phyloP scores from a whole-genome alignment of 2,888 invertebrate genomes.

The Neocrepidodera transversa region DNA sequence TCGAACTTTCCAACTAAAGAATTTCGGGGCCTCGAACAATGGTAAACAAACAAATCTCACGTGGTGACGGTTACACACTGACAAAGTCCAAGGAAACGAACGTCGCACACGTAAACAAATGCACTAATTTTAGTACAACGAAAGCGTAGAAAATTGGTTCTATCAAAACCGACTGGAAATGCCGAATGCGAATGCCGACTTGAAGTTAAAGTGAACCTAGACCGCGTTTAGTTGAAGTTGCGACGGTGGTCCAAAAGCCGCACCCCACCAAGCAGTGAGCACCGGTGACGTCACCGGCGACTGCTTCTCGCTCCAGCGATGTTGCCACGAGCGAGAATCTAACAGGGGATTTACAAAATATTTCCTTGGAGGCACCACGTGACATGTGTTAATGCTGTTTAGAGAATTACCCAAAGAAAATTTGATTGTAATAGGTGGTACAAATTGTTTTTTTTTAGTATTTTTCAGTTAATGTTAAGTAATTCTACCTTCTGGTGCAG shows the following conservation, averaged over 20 bases:
- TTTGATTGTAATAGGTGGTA: too few relatives aligned
- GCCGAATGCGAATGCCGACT: slow-evolving; percentile 10
- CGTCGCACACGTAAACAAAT: slow-evolving; percentile 9
- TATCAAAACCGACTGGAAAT: neutral
- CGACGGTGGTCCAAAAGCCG: slow-evolving; percentile 46
- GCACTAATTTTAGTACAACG: slow-evolving; percentile 10
- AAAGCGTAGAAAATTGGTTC: neutral
- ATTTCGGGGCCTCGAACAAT: neutral
- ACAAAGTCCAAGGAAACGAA: slow-evolving; percentile 25
- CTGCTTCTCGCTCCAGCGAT: slow-evolving; percentile 15
- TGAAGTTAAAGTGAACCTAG: slow-evolving; percentile 33
- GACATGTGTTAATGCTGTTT: too few relatives aligned
- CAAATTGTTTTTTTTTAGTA: too few relatives aligned
- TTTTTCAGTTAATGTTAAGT: too few relatives aligned
- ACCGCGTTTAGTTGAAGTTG: slow-evolving; percentile 40
- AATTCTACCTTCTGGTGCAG: too few relatives aligned
- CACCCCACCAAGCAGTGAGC: slow-evolving; percentile 56
- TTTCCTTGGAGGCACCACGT: too few relatives aligned
- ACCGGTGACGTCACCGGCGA: slow-evolving; percentile 60
- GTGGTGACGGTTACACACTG: slow-evolving; percentile 14
- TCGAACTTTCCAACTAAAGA: neutral
- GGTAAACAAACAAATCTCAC: slow-evolving; percentile 17
- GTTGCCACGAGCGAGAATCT: slow-evolving; percentile 12
- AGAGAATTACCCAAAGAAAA: too few relatives aligned
- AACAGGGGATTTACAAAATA: too few relatives aligned